These are phyloP conservation scores for Campylorhamphus procurvoides DNA, from an alignment of 2,113 vertebrate genomes.

Conservation along the genomic window DNA sequence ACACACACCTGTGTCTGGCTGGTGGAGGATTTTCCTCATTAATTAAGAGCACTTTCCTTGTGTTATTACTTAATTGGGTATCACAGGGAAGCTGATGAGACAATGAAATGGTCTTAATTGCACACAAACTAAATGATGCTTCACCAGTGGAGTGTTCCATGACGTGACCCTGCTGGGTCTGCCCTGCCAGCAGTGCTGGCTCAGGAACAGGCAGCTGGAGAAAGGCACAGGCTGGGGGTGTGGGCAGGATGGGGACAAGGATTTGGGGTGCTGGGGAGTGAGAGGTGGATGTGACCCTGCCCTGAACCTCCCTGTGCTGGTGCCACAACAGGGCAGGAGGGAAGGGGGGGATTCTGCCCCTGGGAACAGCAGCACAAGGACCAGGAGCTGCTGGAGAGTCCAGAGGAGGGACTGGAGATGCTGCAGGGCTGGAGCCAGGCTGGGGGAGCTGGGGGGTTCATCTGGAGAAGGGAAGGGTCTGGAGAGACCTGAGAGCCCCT, in stretches of 20 bases:
- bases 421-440: neutral
- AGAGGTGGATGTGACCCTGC: neutral
- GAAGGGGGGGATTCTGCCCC: neutral
- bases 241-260: neutral
- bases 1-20: slow-evolving; percentile 69
- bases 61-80: slow-evolving; percentile 74
- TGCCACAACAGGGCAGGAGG: neutral
- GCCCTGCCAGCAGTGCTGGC: neutral
- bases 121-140: slow-evolving; percentile 13
- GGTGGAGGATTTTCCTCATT: slow-evolving; percentile 60
- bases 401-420: neutral
- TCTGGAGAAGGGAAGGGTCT: neutral
- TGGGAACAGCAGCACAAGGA: neutral
- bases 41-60: slow-evolving; percentile 72
- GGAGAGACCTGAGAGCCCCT: neutral
- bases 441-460: neutral
- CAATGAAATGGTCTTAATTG: slow-evolving; percentile 74
- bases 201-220: neutral
- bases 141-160: slow-evolving; percentile 3
- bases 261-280: neutral
- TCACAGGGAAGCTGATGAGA: slow-evolving; percentile 62
- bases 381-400: neutral
- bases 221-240: neutral
- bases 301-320: neutral
- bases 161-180: neutral